Evolutionary conservation across 2,797 vertebrate genomes (phyloP).

Genomic region (Phoxinus dragarum): DNA sequence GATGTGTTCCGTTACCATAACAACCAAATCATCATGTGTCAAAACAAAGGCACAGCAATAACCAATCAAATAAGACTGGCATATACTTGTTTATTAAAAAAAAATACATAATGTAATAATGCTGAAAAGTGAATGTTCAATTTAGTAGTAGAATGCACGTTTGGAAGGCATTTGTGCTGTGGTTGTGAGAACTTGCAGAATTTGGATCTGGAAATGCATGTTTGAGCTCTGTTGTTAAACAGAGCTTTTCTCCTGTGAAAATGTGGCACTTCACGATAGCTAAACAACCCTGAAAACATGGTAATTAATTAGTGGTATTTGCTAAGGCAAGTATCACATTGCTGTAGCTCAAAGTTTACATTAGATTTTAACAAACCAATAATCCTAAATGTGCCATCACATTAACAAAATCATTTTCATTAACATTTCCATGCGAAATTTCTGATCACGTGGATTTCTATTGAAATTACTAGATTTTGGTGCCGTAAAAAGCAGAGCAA

Average conservation of each 20-base stretch:
- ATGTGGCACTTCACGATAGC: background rate
- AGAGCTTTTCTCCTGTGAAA: background rate
- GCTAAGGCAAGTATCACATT: background rate
- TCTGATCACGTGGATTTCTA: too few species aligned
- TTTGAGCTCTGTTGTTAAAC: background rate
- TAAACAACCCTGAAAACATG: background rate
- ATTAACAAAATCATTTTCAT: too few species aligned
- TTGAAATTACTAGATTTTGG: background rate
- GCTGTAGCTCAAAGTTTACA: too few species aligned
- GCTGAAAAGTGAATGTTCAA: conserved; percentile 10
- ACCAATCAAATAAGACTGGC: background rate
- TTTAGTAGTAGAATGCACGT: background rate
- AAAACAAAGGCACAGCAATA: conserved; percentile 37
- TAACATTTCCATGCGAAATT: too few species aligned
- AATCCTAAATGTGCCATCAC: too few species aligned
- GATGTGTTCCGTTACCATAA: conserved; percentile 47
- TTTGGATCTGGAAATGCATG: background rate
- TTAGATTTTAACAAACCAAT: too few species aligned
- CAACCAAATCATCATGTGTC: conserved; percentile 46
- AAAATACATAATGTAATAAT: background rate
- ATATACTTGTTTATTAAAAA: background rate
- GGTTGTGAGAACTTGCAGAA: background rate
- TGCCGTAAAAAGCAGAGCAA: background rate
- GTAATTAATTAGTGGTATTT: background rate
- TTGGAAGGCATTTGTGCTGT: background rate